Conservation (phyloP, 2,797 vertebrate species). For the Martes flavigula region DNA sequence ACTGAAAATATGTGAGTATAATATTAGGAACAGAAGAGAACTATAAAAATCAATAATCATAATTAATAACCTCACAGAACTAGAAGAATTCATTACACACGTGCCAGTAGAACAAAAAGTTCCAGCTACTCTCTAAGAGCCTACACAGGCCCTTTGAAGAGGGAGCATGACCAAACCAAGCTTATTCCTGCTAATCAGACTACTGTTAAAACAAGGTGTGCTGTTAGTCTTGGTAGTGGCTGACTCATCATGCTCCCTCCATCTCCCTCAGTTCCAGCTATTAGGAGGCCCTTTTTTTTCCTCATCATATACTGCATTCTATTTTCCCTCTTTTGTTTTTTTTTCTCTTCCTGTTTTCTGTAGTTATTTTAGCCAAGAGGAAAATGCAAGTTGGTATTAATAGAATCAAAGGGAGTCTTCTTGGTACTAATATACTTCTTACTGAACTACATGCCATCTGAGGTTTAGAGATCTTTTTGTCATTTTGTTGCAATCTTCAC, state of each 20-base stretch:
- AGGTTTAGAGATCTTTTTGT: not conserved
- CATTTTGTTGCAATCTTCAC: not conserved
- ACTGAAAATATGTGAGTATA: not conserved
- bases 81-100: not conserved
- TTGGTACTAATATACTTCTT: not conserved
- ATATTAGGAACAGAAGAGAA: not conserved
- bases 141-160: not conserved
- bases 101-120: not conserved
- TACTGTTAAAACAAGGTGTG: not conserved
- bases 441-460: not conserved
- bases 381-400: not conserved
- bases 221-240: not conserved
- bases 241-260: not conserved
- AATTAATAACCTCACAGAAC: not conserved
- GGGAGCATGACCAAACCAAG: not conserved
- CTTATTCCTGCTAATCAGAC: not conserved
- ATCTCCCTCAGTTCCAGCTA: not conserved
- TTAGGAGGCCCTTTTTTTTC: not conserved
- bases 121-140: not conserved
- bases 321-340: not conserved
- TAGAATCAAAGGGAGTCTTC: not conserved
- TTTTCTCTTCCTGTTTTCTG: not conserved
- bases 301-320: not conserved
- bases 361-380: not conserved
- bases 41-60: not conserved